Conservation (phyloP, 2,888 invertebrate species). For the Drosophila multiciliata region DNA sequence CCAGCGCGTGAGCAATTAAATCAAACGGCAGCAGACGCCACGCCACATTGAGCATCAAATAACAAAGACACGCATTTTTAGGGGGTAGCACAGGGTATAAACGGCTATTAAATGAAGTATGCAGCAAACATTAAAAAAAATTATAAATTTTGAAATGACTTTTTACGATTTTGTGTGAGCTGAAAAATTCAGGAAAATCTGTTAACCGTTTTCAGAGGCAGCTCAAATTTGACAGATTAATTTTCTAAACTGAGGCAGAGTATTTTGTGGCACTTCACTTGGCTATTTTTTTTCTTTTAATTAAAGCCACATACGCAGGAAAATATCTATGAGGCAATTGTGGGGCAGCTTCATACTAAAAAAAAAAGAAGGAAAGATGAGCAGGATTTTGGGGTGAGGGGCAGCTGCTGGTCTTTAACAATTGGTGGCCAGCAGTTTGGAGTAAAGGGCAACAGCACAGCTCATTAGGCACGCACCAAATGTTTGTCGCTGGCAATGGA, state of each 20-base stretch:
- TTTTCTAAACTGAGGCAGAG: constrained; percentile 1
- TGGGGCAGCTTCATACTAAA: neutral
- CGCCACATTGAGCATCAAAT: constrained; percentile 68
- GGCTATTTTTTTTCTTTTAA: neutral
- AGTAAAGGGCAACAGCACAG: constrained; percentile 58
- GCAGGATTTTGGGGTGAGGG: neutral
- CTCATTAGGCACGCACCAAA: constrained; percentile 79
- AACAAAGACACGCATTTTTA: constrained; percentile 12
- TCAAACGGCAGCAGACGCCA: constrained; percentile 77
- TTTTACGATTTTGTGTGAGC: neutral
- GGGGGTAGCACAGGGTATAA: constrained; percentile 17
- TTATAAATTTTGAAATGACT: too few species aligned
- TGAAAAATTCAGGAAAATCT: neutral
- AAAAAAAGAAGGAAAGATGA: too few species aligned
- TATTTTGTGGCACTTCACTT: neutral
- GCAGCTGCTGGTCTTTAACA: constrained; percentile 6
- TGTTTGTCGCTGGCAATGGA: constrained; percentile 52
- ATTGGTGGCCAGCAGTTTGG: constrained; percentile 1
- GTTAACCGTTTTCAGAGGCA: neutral
- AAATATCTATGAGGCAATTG: constrained; percentile 38
- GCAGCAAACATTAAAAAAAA: neutral
- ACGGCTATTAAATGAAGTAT: neutral
- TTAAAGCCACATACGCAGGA: constrained; percentile 55
- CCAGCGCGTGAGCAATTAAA: constrained; percentile 75
- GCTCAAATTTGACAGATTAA: neutral